These are phyloP conservation scores for Lophotriccus pileatus DNA, from an alignment of 2,797 vertebrate genomes.

Conservation along the genomic window DNA sequence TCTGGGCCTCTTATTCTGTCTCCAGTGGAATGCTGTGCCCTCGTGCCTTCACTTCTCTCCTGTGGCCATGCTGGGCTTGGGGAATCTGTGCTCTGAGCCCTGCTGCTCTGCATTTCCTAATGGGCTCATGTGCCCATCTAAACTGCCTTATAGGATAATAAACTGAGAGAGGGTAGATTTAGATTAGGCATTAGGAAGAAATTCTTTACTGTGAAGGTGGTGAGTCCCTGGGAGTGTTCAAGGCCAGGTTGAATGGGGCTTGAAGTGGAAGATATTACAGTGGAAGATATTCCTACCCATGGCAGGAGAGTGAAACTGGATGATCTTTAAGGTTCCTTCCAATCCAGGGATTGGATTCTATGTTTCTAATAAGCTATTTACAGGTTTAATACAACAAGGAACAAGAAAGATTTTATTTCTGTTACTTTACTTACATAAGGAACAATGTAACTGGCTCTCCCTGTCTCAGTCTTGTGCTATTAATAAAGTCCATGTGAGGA, in stretches of 20 bases:
- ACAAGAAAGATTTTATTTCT: neutral
- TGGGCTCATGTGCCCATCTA: neutral
- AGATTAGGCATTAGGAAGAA: neutral
- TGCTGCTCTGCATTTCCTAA: neutral
- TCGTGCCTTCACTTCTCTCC: neutral
- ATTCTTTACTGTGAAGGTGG: neutral
- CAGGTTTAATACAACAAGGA: neutral
- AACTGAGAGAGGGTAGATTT: neutral
- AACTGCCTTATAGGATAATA: neutral
- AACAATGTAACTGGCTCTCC: neutral
- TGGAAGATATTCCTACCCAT: neutral
- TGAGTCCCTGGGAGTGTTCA: neutral
- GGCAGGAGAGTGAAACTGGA: neutral
- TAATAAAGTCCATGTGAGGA: slow-evolving; percentile 53
- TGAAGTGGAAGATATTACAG: neutral
- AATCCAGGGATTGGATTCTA: neutral
- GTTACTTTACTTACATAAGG: neutral
- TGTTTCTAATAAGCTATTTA: neutral
- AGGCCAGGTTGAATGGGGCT: neutral
- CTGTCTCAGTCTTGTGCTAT: slow-evolving; percentile 6
- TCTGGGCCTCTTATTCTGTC: neutral
- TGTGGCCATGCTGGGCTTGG: neutral
- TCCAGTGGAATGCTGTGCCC: neutral
- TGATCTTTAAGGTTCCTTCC: neutral
- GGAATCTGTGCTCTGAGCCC: neutral